These are phyloP conservation scores for Zosterops borbonicus DNA, from an alignment of 2,113 vertebrate genomes.

Conservation along the genomic window DNA sequence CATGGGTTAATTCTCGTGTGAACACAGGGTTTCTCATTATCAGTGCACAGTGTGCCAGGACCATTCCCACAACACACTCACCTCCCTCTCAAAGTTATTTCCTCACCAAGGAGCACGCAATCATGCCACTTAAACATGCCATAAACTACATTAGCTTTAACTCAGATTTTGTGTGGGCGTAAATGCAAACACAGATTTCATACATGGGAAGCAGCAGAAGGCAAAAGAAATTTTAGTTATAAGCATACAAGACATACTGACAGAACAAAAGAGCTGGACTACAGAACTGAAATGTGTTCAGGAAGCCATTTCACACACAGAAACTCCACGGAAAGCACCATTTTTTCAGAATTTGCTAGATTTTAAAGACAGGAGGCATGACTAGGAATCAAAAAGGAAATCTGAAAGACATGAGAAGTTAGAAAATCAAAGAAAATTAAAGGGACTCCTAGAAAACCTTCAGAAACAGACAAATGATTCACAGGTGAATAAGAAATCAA, in stretches of 20 bases:
- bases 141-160: neutral
- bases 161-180: neutral
- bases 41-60: neutral
- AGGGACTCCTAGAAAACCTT: neutral
- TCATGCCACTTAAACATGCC: neutral
- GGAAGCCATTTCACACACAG: neutral
- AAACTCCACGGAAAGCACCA: neutral
- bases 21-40: neutral
- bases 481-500: neutral
- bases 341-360: neutral
- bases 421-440: neutral
- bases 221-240: neutral
- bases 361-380: neutral
- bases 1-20: neutral
- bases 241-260: neutral
- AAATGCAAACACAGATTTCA: constrained; percentile 8
- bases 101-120: neutral
- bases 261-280: neutral
- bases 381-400: neutral
- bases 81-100: constrained; percentile 35
- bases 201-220: neutral
- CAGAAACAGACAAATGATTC: neutral
- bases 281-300: neutral
- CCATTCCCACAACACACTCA: neutral
- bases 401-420: neutral